phyloP scores from a whole-genome alignment of 1,140 invertebrate species.

The Nomia melanderi region DNA sequence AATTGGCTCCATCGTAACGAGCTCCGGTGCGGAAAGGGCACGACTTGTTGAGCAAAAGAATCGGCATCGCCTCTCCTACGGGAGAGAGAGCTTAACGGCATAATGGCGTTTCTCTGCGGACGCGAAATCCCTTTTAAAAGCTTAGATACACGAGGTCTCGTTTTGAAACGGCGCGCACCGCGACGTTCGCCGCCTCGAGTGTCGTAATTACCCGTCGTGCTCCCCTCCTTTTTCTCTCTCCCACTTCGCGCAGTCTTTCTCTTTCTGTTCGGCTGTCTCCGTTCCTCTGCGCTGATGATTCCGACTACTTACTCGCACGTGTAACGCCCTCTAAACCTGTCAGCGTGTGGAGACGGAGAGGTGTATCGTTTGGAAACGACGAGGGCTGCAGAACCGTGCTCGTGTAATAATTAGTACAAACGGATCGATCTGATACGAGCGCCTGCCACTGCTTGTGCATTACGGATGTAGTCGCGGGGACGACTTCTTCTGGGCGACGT shows the following conservation, averaged over 20 bases:
- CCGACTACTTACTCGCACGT: constrained; percentile 59
- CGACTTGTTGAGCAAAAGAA: constrained; percentile 51
- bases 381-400: constrained; percentile 33
- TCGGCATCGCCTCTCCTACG: constrained; percentile 27
- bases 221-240: constrained; percentile 36
- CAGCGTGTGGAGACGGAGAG: constrained; percentile 44
- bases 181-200: constrained; percentile 62
- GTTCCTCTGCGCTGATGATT: constrained; percentile 32
- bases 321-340: constrained; percentile 63
- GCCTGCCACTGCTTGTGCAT: too few relatives aligned
- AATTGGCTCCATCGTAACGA: constrained; percentile 44
- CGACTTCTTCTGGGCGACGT: too few relatives aligned
- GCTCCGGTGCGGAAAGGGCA: constrained; percentile 29
- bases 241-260: constrained; percentile 46
- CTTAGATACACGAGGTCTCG: constrained; percentile 35
- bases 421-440: constrained; percentile 47
- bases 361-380: constrained; percentile 31
- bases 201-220: constrained; percentile 74
- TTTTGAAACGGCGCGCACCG: constrained; percentile 24
- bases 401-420: constrained; percentile 77
- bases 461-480: too few relatives aligned
- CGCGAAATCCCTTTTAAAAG: constrained; percentile 44
- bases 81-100: constrained; percentile 27
- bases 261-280: not conserved
- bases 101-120: constrained; percentile 35